Evolutionary conservation across 2,797 vertebrate genomes (phyloP).

Genomic region (Poeciliopsis paucimaculata): DNA sequence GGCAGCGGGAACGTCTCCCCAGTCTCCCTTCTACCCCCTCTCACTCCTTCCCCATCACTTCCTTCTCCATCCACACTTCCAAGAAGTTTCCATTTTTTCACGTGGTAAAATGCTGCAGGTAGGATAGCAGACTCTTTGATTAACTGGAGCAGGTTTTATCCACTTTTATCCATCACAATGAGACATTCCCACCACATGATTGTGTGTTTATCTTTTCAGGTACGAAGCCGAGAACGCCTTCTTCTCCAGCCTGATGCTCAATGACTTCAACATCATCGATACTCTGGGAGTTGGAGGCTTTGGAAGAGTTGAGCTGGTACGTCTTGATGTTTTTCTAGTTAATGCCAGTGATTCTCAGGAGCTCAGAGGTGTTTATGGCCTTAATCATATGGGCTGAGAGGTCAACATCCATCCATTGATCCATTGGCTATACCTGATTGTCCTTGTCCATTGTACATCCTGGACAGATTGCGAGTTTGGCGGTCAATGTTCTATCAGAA

Average conservation of each 20-base stretch:
- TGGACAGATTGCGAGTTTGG: not conserved
- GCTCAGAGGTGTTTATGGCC: not conserved
- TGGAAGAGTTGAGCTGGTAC: conserved; percentile 91
- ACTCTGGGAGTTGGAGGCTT: conserved; percentile 94
- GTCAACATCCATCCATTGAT: not conserved
- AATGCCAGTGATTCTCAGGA: not conserved
- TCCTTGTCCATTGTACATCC: not conserved
- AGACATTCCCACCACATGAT: not conserved
- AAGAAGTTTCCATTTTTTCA: conserved; percentile 96
- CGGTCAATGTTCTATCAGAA: not conserved
- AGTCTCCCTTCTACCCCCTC: conserved; percentile 61
- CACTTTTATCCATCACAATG: not conserved
- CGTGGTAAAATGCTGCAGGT: conserved; percentile 93
- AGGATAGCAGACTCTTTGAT: conserved; percentile 57
- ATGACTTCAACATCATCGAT: conserved; percentile 96
- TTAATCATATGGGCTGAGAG: not conserved
- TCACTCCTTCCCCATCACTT: conserved; percentile 67
- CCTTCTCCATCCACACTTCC: conserved; percentile 84
- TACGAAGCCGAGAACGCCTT: conserved; percentile 93
- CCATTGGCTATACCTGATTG: not conserved
- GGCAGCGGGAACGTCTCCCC: conserved; percentile 57
- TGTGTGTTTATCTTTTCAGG: conserved; percentile 77
- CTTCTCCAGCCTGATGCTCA: conserved; percentile 92
- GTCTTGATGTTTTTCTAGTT: not conserved
- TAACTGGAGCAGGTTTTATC: not conserved